A percentile compares a stretch with the other conserved stretches of the same genome.
Conservation (phyloP, 2,888 invertebrate genomes). For the Scaptomyza caliginosa region DNA sequence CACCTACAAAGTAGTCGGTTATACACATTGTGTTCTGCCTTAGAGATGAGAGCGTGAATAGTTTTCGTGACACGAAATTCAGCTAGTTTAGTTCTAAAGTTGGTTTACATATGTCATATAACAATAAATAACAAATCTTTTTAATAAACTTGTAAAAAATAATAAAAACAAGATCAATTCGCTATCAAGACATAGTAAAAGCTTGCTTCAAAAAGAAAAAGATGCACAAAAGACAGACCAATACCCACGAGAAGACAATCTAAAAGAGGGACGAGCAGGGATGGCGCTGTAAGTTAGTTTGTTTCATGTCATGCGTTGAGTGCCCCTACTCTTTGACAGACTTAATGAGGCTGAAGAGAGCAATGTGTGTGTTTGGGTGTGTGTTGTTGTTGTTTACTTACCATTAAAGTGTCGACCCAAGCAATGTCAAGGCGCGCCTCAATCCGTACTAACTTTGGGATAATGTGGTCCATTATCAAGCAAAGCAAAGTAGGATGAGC, state of each 20-base stretch:
- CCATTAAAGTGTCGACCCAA: constrained; percentile 23
- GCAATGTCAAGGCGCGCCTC: constrained; percentile 50
- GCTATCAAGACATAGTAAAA: constrained; percentile 1
- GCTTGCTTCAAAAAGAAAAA: constrained; percentile 31
- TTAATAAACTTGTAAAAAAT: background rate
- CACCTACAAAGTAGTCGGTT: background rate
- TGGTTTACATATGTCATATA: no score
- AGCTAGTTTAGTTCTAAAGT: no score
- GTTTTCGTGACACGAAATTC: constrained; percentile 5
- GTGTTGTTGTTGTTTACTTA: constrained; percentile 7
- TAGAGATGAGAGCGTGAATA: background rate
- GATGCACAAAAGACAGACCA: constrained; percentile 36
- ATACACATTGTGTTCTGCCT: background rate
- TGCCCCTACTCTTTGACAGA: constrained; percentile 18
- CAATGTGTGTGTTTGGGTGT: constrained; percentile 2
- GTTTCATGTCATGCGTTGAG: constrained; percentile 43
- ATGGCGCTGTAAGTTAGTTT: constrained; percentile 34
- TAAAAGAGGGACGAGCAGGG: background rate
- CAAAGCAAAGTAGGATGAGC: constrained; percentile 18
- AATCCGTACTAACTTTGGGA: constrained; percentile 18
- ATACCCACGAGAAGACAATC: constrained; percentile 6
- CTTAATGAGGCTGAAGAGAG: constrained; percentile 49
- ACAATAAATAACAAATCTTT: background rate
- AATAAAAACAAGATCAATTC: background rate
- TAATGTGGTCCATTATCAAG: constrained; percentile 24